Evolutionary conservation across 2,888 invertebrate species (phyloP).

Genomic region (Operophtera brumata): DNA sequence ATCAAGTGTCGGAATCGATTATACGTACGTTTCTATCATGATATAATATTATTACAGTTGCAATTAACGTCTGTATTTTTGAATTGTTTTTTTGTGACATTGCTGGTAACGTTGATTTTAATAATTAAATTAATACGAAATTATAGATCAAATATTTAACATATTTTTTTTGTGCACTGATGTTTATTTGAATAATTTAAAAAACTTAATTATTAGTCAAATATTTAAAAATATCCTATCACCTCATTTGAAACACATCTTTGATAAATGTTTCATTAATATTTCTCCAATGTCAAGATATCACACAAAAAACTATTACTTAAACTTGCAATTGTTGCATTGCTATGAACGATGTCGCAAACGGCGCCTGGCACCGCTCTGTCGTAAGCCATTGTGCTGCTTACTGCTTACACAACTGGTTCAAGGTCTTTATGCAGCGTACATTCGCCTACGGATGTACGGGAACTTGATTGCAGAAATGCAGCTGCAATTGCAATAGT

Average conservation of each 20-base stretch:
- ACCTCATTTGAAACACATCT: neutral
- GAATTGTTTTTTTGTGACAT: neutral
- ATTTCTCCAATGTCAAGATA: conserved; percentile 17
- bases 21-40: conserved; percentile 2
- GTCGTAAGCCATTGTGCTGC: conserved; percentile 74
- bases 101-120: too few relatives aligned
- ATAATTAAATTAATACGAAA: too few relatives aligned
- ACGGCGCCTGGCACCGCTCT: conserved; percentile 66
- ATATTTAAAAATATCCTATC: neutral
- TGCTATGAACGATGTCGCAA: conserved; percentile 62
- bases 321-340: conserved; percentile 51
- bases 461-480: conserved; percentile 59
- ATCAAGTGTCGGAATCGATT: conserved; percentile 16
- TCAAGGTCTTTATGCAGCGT: conserved; percentile 65
- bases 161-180: too few relatives aligned
- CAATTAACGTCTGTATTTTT: neutral
- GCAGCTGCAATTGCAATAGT: conserved; percentile 28
- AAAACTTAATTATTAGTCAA: neutral
- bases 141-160: too few relatives aligned
- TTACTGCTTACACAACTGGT: conserved; percentile 73
- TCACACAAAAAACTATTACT: conserved; percentile 4
- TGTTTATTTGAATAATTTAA: neutral
- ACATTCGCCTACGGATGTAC: conserved; percentile 76
- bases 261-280: neutral
- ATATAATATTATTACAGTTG: neutral